Percentiles rank a stretch among this genome's conserved stretches.
phyloP scores from a whole-genome alignment of 2,113 vertebrate genomes.

The Laticauda laticaudata region DNA sequence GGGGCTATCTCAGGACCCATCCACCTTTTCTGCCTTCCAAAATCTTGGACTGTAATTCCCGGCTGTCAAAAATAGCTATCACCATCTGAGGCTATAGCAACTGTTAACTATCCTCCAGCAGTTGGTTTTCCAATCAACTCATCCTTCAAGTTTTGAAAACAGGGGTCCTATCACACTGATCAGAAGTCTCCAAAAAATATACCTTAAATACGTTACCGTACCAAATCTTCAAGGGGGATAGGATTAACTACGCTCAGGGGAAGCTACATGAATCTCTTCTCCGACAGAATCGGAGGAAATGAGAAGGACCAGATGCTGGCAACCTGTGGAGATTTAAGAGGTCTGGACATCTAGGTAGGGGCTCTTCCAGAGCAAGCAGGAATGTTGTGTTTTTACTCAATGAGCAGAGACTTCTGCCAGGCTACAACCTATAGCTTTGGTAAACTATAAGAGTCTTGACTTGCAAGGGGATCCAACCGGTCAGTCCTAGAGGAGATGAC shows the following conservation, averaged over 20 bases:
- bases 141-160: background rate
- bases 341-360: background rate
- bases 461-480: too few relatives aligned
- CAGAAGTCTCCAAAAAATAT: background rate
- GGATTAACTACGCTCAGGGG: background rate
- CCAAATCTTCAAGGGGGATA: background rate
- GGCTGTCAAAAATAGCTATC: background rate
- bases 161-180: background rate
- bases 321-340: background rate
- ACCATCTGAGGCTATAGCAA: background rate
- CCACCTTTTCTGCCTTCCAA: background rate
- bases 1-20: background rate
- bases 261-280: background rate
- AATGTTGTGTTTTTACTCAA: background rate
- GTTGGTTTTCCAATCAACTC: background rate
- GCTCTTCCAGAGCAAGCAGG: background rate
- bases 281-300: rapidly evolving
- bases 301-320: background rate
- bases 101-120: background rate
- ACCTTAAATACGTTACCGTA: background rate
- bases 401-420: background rate
- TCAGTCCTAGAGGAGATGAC: too few relatives aligned
- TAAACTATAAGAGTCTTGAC: too few relatives aligned
- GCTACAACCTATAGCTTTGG: background rate
- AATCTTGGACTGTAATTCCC: background rate